Conservation (phyloP, 1,140 invertebrate species). For the Papilio aristodemus region DNA sequence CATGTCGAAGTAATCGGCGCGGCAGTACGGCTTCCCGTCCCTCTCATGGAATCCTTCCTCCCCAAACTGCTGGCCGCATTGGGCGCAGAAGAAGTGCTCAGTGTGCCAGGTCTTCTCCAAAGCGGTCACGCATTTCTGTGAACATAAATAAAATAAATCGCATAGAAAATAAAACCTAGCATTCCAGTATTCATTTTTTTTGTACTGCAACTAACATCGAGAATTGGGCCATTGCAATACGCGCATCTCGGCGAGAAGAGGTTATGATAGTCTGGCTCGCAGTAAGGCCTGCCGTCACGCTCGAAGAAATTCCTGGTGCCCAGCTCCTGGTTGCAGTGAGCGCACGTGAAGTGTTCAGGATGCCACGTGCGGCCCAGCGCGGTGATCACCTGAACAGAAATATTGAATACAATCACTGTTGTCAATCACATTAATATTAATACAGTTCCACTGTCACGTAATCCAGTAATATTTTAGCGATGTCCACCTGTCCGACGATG, state of each 20-base stretch:
- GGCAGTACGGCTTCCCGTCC: slow-evolving; percentile 96
- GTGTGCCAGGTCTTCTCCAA: slow-evolving; percentile 99
- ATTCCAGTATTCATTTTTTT: background rate
- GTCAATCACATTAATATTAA: background rate
- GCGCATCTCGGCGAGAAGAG: slow-evolving; percentile 98
- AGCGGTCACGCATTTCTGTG: slow-evolving; percentile 99
- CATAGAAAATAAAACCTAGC: background rate
- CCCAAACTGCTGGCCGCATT: slow-evolving; percentile 98
- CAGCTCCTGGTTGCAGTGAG: slow-evolving; percentile 96
- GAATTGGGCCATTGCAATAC: slow-evolving; percentile 98
- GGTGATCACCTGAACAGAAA: slow-evolving; percentile 88
- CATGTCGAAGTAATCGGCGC: slow-evolving; percentile 98
- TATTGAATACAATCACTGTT: slow-evolving; percentile 26
- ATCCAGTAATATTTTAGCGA: slow-evolving; percentile 22
- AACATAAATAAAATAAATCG: slow-evolving; percentile 45
- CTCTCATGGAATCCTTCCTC: slow-evolving; percentile 98
- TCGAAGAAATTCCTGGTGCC: slow-evolving; percentile 99
- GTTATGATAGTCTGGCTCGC: slow-evolving; percentile 99
- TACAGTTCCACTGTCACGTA: slow-evolving; percentile 15
- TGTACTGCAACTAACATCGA: slow-evolving; percentile 88
- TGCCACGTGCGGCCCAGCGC: slow-evolving; percentile 99
- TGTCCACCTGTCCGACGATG: slow-evolving; percentile 95
- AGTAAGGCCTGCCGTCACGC: slow-evolving; percentile 96
- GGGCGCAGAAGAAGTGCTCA: slow-evolving; percentile 99
- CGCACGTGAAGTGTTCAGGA: slow-evolving; percentile 99